Evolutionary conservation across 2,113 vertebrate species (phyloP), one percentile per base, ranked within the genome.

Genomic region (Semnornis frantzii): DNA sequence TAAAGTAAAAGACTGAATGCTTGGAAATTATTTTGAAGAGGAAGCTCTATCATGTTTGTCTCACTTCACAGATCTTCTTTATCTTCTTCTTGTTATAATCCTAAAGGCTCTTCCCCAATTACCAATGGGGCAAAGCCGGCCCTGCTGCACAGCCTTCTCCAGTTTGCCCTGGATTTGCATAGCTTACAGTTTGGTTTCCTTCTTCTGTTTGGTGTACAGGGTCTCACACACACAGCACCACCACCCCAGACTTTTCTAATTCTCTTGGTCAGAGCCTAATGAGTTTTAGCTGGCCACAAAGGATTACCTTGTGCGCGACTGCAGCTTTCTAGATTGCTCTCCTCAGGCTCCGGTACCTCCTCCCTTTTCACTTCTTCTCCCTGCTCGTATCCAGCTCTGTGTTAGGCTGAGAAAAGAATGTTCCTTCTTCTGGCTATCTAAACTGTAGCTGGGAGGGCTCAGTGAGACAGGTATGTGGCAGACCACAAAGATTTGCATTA

Each of bases 141-240:
- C 8, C 16, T 57, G 5, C 33, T 59, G 18, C 1, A 2, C 34
- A 55, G 6, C 0, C 1, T 46, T 62, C 46, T 80, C 48, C 12
- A 50, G n/a, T 74, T 91, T 34, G 4, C 55, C 74, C 52, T 74
- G 33, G 8, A 33, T 86, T 57, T 58, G 34, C 50, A 31, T 14
- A 46, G 13, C 31, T 70, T 5, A 19, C 11, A 42, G 52, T n/a
- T 74, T 34, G 15, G 0, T 15, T 25, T 58, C 54, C 55, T 1
- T 12, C 23, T 78, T 64, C 8, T 37, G 15, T 81, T 66, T 60
- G 18, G 4, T 60, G 16, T 18, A 69, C 16, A 62, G 50, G 28
- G 8, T 25, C 39, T 82, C 63, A 37, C 25, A 37, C 31, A 30
- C 2, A 25, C 20, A 42, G 46, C 5, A 42, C 6, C 23, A 52